A percentile compares a stretch with the other conserved stretches of the same genome.
Evolutionary conservation across 2,797 vertebrate genomes (phyloP).

Genomic region (Anableps anableps): DNA sequence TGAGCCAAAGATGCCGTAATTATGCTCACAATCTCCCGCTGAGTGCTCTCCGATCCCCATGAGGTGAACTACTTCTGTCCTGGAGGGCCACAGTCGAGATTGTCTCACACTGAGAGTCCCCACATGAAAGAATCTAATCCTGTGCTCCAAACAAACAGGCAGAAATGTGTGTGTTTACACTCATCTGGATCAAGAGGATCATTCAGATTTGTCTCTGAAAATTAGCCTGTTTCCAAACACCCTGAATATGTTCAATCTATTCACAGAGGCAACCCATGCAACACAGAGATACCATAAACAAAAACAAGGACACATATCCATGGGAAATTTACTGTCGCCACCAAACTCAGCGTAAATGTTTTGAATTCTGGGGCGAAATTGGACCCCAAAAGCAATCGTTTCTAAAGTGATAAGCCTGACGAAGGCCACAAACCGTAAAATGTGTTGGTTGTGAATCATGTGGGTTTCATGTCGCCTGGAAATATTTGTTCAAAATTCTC

Average conservation of each 20-base stretch:
- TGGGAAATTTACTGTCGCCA: not conserved
- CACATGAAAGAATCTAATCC: slow-evolving; percentile 42
- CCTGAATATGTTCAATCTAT: not conserved
- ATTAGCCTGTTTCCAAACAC: slow-evolving; percentile 14
- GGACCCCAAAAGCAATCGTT: not conserved
- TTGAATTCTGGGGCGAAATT: not conserved
- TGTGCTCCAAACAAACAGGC: slow-evolving; percentile 16
- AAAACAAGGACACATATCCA: not conserved
- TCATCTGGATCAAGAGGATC: slow-evolving; percentile 20
- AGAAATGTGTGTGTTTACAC: slow-evolving; percentile 23
- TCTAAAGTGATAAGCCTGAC: not conserved
- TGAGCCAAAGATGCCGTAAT: slow-evolving; percentile 76
- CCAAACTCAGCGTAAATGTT: not conserved
- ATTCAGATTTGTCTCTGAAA: not conserved
- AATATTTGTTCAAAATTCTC: no score
- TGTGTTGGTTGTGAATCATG: not conserved
- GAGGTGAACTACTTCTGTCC: slow-evolving; percentile 63
- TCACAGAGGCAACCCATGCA: not conserved
- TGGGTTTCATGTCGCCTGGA: not conserved
- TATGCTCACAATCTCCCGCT: slow-evolving; percentile 62
- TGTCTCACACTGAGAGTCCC: slow-evolving; percentile 31
- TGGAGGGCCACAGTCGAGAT: slow-evolving; percentile 50
- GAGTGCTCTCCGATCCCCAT: slow-evolving; percentile 45
- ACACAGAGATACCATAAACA: not conserved
- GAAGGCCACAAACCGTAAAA: not conserved